Conservation (phyloP, 2,113 vertebrate species). For the Chionomys nivalis region DNA sequence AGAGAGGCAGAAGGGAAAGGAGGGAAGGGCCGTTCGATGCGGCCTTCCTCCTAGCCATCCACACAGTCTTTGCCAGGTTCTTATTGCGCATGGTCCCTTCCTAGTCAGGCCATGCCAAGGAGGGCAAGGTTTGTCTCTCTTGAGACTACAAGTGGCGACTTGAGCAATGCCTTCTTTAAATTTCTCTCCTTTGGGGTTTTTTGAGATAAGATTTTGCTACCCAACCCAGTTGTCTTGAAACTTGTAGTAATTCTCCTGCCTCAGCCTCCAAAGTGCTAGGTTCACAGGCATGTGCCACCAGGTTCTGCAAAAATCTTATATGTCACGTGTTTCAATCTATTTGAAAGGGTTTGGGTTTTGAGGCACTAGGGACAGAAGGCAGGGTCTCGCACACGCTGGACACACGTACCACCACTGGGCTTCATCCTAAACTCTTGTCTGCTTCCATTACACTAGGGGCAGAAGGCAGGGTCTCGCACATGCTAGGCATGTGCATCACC, state of each 20-base stretch:
- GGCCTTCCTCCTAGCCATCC: accelerated
- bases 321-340: background rate
- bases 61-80: accelerated
- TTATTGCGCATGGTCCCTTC: background rate
- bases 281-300: background rate
- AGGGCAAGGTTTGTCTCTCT: background rate
- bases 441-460: background rate
- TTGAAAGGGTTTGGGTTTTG: background rate
- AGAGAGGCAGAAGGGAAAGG: background rate
- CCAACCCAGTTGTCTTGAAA: background rate
- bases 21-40: background rate
- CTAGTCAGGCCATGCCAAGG: background rate
- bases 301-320: background rate
- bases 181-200: background rate
- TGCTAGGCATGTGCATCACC: background rate
- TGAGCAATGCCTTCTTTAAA: background rate
- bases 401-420: no score
- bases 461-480: background rate
- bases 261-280: background rate
- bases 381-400: background rate
- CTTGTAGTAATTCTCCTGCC: background rate
- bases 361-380: background rate
- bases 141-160: background rate
- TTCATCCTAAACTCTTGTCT: background rate
- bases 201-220: background rate